These are phyloP conservation scores for Callipepla californica DNA, from an alignment of 2,113 vertebrate species.

Conservation along the genomic window DNA sequence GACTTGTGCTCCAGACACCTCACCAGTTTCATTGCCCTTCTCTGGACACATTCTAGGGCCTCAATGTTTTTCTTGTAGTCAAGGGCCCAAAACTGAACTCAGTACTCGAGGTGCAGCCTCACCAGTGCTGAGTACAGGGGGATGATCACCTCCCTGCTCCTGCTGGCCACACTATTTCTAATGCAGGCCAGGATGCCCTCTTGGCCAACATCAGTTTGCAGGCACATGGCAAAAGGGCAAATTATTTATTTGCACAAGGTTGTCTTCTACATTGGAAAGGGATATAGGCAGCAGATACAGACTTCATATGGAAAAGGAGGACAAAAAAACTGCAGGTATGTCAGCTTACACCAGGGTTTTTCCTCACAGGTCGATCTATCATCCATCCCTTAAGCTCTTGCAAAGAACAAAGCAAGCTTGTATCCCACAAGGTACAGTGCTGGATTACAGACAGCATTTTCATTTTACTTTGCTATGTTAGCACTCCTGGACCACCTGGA, in stretches of 20 bases:
- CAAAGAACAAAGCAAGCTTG: neutral
- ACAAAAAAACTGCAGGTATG: neutral
- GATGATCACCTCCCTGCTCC: too few species aligned
- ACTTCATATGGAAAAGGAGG: neutral
- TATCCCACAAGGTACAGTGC: too few species aligned
- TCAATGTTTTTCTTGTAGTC: too few species aligned
- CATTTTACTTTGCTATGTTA: neutral
- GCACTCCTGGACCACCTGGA: neutral
- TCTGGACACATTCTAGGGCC: too few species aligned
- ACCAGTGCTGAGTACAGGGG: too few species aligned
- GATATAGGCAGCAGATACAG: neutral
- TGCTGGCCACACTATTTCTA: too few species aligned
- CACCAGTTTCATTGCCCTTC: too few species aligned
- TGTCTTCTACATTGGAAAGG: neutral
- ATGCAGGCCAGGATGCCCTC: too few species aligned
- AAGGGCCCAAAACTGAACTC: too few species aligned
- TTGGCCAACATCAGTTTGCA: too few species aligned
- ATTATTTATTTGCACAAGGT: neutral
- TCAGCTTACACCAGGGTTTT: accelerated
- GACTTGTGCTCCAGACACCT: too few species aligned
- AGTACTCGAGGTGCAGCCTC: too few species aligned
- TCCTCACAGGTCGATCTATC: neutral
- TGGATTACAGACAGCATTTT: neutral
- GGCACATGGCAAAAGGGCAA: accelerated
- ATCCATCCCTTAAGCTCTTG: neutral